phyloP scores from a whole-genome alignment of 2,888 invertebrate genomes.

The Pseudoips prasinana region DNA sequence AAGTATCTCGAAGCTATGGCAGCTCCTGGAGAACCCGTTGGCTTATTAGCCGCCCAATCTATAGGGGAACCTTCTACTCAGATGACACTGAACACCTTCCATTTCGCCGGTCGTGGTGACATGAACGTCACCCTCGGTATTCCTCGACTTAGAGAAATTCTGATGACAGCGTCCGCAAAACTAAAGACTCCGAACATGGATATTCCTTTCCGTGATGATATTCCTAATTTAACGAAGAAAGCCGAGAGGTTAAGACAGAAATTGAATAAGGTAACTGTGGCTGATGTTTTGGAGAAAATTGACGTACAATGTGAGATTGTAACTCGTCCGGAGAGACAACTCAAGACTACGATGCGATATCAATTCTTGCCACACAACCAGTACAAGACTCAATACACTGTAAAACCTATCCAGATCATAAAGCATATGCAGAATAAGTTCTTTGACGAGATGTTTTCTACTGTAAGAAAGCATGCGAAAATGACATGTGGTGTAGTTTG shows the following conservation, averaged over 20 bases:
- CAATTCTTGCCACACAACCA: conserved; percentile 87
- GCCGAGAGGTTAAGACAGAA: conserved; percentile 87
- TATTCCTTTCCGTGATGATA: conserved; percentile 87
- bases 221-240: conserved; percentile 71
- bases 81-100: conserved; percentile 99
- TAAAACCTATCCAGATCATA: conserved; percentile 87
- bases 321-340: conserved; percentile 74
- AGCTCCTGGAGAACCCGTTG: conserved; percentile 97
- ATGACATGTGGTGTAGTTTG: conserved; percentile 74
- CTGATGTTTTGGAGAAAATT: conserved; percentile 89
- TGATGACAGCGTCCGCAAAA: conserved; percentile 96
- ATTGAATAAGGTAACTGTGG: conserved; percentile 89
- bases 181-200: conserved; percentile 99
- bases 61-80: conserved; percentile 99
- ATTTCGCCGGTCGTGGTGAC: conserved; percentile 99
- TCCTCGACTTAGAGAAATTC: conserved; percentile 96
- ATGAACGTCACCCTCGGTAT: conserved; percentile 99
- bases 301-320: conserved; percentile 83
- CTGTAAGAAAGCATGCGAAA: conserved; percentile 83
- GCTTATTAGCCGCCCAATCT: conserved; percentile 97
- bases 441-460: conserved; percentile 84
- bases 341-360: conserved; percentile 86
- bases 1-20: conserved; percentile 90
- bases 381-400: conserved; percentile 87
- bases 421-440: conserved; percentile 88